phyloP scores from a whole-genome alignment of 2,797 vertebrate species.

The Chelidonichthys spinosus region DNA sequence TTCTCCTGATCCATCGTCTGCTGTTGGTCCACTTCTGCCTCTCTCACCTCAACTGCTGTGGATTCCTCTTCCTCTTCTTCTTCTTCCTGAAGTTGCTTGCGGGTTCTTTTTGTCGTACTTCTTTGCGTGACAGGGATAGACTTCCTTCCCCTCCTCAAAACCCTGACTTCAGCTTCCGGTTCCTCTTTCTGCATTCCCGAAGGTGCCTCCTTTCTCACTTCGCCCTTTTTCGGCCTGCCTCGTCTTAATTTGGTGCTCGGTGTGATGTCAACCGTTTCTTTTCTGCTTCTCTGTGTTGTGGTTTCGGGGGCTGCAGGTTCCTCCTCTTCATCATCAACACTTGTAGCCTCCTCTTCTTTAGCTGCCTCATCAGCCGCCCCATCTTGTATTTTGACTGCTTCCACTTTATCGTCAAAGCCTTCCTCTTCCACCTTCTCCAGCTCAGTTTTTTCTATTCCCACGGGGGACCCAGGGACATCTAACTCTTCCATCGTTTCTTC shows the following conservation, averaged over 20 bases:
- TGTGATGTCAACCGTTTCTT: slow-evolving; percentile 81
- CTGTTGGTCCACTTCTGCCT: slow-evolving; percentile 21
- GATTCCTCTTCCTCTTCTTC: slow-evolving; percentile 1
- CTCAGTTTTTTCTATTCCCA: background rate
- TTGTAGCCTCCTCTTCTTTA: slow-evolving; percentile 1
- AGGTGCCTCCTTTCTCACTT: background rate
- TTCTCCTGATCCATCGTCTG: slow-evolving; percentile 1
- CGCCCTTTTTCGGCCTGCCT: slow-evolving; percentile 24
- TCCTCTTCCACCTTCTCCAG: background rate
- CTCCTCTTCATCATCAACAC: background rate
- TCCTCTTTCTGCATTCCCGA: slow-evolving; percentile 19
- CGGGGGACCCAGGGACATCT: background rate
- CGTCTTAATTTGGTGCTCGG: slow-evolving; percentile 82
- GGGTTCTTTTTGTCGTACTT: background rate
- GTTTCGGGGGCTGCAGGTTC: slow-evolving; percentile 67
- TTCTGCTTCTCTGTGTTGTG: slow-evolving; percentile 84
- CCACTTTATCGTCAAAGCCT: background rate
- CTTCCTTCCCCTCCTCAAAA: slow-evolving; percentile 23
- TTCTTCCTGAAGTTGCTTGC: slow-evolving; percentile 14
- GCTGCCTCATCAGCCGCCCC: background rate
- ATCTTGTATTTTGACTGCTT: background rate
- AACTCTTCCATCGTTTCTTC: background rate
- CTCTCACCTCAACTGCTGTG: slow-evolving; percentile 1
- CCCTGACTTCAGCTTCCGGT: slow-evolving; percentile 10
- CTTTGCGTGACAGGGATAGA: background rate